Evolutionary conservation across 2,888 invertebrate species (phyloP).

Genomic region (Lasius platythorax): DNA sequence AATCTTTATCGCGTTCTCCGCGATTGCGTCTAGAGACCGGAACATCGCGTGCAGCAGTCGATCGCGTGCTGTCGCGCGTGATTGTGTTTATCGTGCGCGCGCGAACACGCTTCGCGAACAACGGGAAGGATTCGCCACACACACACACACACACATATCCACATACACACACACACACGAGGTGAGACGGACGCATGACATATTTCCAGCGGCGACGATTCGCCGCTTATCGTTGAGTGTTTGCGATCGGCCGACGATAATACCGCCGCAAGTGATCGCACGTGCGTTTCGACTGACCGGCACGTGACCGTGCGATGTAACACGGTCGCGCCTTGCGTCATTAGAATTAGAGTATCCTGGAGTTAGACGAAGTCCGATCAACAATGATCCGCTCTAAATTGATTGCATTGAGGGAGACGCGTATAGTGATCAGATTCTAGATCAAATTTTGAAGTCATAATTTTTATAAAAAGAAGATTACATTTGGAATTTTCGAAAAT

Average conservation of each 20-base stretch:
- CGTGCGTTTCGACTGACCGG: constrained; percentile 15
- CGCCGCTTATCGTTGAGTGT: constrained; percentile 47
- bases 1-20: constrained; percentile 1
- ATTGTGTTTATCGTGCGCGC: constrained; percentile 31
- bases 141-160: not conserved
- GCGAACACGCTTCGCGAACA: constrained; percentile 18
- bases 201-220: constrained; percentile 27
- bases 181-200: not conserved
- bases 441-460: not conserved
- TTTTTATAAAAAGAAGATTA: too few relatives aligned
- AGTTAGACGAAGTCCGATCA: not conserved
- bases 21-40: constrained; percentile 32
- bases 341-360: not conserved
- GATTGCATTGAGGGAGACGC: not conserved
- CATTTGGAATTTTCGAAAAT: not conserved
- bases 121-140: constrained; percentile 29
- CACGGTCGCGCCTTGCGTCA: not conserved
- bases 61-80: constrained; percentile 39
- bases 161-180: not conserved
- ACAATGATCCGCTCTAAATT: not conserved
- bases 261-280: constrained; percentile 18
- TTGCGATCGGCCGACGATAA: constrained; percentile 40
- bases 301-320: constrained; percentile 15
- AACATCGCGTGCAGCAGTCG: constrained; percentile 34
- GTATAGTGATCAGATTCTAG: not conserved